A percentile compares a stretch with the other conserved stretches of the same genome.
Conservation (phyloP, 1,140 invertebrate genomes). For the Eufriesea mexicana region DNA sequence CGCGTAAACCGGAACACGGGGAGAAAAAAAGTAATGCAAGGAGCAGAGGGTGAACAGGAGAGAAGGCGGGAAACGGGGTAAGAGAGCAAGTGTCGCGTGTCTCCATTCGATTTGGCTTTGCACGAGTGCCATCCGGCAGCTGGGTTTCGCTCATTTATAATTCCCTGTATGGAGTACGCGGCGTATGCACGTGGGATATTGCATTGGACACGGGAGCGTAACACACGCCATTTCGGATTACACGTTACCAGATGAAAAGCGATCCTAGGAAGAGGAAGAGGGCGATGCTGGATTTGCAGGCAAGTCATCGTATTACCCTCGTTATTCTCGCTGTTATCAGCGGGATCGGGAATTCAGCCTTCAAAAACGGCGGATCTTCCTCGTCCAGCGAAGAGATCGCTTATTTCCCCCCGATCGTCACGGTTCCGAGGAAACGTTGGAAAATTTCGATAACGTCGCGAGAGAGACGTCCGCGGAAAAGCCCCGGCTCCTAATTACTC, state of each 20-base stretch:
- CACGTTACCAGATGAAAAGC: constrained; percentile 55
- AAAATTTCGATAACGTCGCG: too few species aligned
- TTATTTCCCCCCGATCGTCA: too few species aligned
- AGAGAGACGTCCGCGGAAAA: background rate
- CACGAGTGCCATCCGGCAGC: constrained; percentile 63
- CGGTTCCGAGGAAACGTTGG: too few species aligned
- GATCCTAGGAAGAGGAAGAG: constrained; percentile 37
- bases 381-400: background rate
- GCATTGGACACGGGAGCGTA: constrained; percentile 64
- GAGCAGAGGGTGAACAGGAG: constrained; percentile 9
- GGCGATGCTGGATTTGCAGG: constrained; percentile 40
- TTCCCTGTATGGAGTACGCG: constrained; percentile 64
- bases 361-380: too few species aligned
- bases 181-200: constrained; percentile 63
- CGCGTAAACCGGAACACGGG: background rate
- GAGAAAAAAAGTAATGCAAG: constrained; percentile 24
- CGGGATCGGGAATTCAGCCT: background rate
- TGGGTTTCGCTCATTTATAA: constrained; percentile 65
- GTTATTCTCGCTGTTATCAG: constrained; percentile 33
- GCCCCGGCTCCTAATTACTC: constrained; percentile 36
- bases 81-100: constrained; percentile 62
- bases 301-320: constrained; percentile 52
- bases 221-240: constrained; percentile 65
- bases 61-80: constrained; percentile 11
- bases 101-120: constrained; percentile 67